phyloP scores from a whole-genome alignment of 2,888 invertebrate genomes.

The Rhynchonema sp. region DNA sequence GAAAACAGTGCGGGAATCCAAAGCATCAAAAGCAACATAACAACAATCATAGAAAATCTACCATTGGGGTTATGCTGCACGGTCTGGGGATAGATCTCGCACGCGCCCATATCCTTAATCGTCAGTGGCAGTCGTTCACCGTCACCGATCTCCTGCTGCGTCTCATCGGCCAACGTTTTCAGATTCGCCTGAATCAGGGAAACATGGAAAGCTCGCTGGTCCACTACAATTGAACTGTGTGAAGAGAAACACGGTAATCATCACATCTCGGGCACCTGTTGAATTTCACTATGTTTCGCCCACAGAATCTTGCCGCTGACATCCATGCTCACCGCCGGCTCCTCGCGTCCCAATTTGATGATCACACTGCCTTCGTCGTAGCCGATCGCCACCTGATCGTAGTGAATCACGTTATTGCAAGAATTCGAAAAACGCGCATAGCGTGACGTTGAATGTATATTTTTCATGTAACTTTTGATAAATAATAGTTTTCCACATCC shows the following conservation, averaged over 20 bases:
- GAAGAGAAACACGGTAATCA: too few relatives aligned
- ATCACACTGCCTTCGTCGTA: slow-evolving; percentile 90
- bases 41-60: neutral
- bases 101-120: slow-evolving; percentile 95
- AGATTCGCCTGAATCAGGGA: slow-evolving; percentile 6
- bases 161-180: slow-evolving; percentile 5
- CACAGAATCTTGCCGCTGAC: slow-evolving; percentile 92
- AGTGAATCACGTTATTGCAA: too few relatives aligned
- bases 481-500: neutral
- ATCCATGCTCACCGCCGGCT: slow-evolving; percentile 91
- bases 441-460: too few relatives aligned
- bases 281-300: slow-evolving; percentile 95
- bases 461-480: too few relatives aligned
- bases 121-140: slow-evolving; percentile 78
- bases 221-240: too few relatives aligned
- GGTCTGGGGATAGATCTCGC: slow-evolving; percentile 96
- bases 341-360: slow-evolving; percentile 81
- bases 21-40: neutral
- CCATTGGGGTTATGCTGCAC: slow-evolving; percentile 97
- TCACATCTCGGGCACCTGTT: slow-evolving; percentile 57
- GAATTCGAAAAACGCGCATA: too few relatives aligned
- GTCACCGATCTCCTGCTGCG: slow-evolving; percentile 46
- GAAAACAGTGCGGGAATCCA: too few relatives aligned
- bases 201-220: too few relatives aligned
- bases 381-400: slow-evolving; percentile 56